Evolutionary conservation across 2,797 vertebrate species (phyloP), one percentile per base, ranked within the genome.

Genomic region (Rhincodon typus): DNA sequence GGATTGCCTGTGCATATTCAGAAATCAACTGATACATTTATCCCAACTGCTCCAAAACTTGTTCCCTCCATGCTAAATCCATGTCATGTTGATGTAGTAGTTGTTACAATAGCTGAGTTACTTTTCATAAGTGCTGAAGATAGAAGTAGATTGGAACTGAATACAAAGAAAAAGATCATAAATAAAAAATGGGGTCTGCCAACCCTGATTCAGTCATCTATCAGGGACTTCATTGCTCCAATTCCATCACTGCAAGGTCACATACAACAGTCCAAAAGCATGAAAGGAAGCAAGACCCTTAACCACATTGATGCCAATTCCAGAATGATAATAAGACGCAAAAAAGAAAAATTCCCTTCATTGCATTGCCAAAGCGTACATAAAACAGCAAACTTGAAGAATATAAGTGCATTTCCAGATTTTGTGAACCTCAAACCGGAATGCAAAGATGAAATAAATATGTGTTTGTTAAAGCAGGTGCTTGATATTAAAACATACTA

Each of bases 141-240:
- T 53, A 50, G 69, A 53, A 94, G 70, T 34, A 53, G 67, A 72
- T 74, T 94, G 25, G 94, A 94, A 74, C 3, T 94, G 69, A 74
- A 74, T 72, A 94, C 13, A 74, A 74, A 74, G 94, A 94, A 94
- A 74, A 94, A 50, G 42, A 74, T 94, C 69, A 74, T 74, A 94
- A 74, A 94, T 94, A 42, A 74, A 42, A 94, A 94, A 94, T 94
- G 94, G 57, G 94, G 69, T 5, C 94, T 94, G 3, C 94, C 94
- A 72, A 74, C 53, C 13, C 42, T 46, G 50, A 94, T 94, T 94
- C 67, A 74, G 94, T 74, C 69, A 94, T 94, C 94, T 17, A 5
- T 94, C 27, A 74, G 46, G 15, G 46, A 94, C 4, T 74, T 74
- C 21, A 50, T 94, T 27, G 12, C 15, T 74, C 46, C 42, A 70